Base-by-base conservation (phyloP, 1,140 invertebrate species). In the Pseudachorutes palmiensis region DNA sequence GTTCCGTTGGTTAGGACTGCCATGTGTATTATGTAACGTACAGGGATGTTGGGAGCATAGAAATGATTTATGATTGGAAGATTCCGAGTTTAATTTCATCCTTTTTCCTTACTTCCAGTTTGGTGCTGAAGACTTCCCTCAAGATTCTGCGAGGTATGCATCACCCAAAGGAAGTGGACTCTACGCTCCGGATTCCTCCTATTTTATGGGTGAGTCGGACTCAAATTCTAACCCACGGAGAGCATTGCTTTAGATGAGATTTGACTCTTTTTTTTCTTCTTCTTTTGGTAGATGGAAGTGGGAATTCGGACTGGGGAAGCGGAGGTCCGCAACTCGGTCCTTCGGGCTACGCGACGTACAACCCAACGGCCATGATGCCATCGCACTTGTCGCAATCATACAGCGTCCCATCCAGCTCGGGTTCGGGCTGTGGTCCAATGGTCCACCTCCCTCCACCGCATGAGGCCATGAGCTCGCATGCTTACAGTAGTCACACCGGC, bases 81-180 rank as follows among this genome's bases (percentile, higher is more conserved):
- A 29, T 12, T 9, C 29, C 59, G 12, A 61, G 30, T 61, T 58
- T 58, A 29, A 22, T 9, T 9, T 61, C 22, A 9, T 75, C 63
- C 58, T 70, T 63, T 64, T 70, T 68, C 66, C 68, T 75, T 68
- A 72, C 77, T 74, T 77, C 77, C 83, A 91, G 88, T 93, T 92
- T 79, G 87, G 89, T 76, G 87, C 88, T 74, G 91, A 92, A 77
- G 91, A 94, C 76, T 94, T 92, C 78, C 87, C 86, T n/a, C 83
- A 87, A 78, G 89, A 91, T 76, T 90, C 89, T 14, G 88, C 87
- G 69, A 82, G 91, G 75, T 94, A 92, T 81, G 86, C 89, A 68
- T 92, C 90, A 62, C 89, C 90, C 26, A 91, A 91, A 77, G 83
- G 82, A 72, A 81, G 83, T 33, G 71, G 79, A 64, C 76, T 81